Base-by-base conservation (phyloP, 2,888 invertebrate species). In the Nasonia oneida region DNA sequence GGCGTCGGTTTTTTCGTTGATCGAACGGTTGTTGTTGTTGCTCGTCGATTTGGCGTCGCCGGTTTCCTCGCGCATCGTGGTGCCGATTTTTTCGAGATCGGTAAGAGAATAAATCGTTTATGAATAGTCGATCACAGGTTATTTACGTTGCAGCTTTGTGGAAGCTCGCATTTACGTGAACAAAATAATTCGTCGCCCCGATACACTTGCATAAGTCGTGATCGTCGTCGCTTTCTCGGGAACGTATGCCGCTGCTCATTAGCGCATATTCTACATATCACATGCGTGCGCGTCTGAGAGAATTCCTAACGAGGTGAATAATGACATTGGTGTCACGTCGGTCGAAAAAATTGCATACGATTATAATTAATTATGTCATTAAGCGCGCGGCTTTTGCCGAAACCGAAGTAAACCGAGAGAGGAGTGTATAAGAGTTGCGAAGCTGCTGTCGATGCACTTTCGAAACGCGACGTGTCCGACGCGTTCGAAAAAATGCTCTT, bases 331-430 rank as follows among this genome's bases (percentile, higher is more conserved):
- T 14, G 67, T 18, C 18, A 3, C 77, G n/a, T 37, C 14, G 75
- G 42, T 6, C 77, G 47, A 23, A 80, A 37, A 70, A 73, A 61
- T 39, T 29, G 73, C 61, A 39, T 39, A 29, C 12, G 42, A 81
- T 81, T 81, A 73, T 53, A 81, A 81, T 81, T 73, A 81, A 81
- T 74, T 39, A 73, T 74, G 29, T 61, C 81, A 81, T 81, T 81
- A 81, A 57, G 39, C 67, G 50, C 39, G 57, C 53, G 15, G 37
- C 47, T 15, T 71, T 37, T 47, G 47, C 37, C 39, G 33, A 37
- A 73, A 71, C 39, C 42, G 14, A 37, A 81, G 61, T 61, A 42
- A 39, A 74, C 10, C 57, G 10, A 61, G 53, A 15, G 18, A 3
- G 5, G 18, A 5, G 23, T n/a, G 1, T n/a, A 8, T 3, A 6